Percentiles rank a stretch among this genome's conserved stretches.
Conservation (phyloP, 2,113 vertebrate genomes). For the Terrapene triunguis region DNA sequence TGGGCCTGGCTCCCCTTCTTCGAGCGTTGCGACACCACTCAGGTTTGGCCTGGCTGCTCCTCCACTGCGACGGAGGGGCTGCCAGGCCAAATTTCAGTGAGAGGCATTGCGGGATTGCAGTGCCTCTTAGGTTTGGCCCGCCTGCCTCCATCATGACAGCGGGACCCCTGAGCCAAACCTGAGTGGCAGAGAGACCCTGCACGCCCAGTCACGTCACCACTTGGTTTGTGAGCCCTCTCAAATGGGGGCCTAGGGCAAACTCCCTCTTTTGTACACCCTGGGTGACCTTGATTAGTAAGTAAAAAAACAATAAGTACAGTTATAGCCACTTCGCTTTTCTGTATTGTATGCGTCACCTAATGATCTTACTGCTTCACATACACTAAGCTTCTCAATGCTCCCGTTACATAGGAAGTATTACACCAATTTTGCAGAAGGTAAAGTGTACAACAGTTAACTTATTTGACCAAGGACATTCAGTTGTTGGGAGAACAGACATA, state of each 20-base stretch:
- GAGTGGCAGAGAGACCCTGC: neutral
- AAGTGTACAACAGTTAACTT: too few species aligned
- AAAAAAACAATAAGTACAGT: too few species aligned
- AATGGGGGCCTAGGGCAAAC: neutral
- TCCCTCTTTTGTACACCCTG: neutral
- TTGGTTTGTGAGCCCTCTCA: neutral
- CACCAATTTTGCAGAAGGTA: too few species aligned
- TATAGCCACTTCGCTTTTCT: neutral
- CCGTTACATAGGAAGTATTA: neutral
- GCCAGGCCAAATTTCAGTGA: neutral
- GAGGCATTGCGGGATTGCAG: neutral
- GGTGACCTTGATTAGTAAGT: too few species aligned
- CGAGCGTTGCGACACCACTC: neutral
- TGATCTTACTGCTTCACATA: neutral
- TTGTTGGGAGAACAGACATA: neutral
- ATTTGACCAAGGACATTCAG: neutral
- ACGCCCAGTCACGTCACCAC: neutral
- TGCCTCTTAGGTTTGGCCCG: neutral
- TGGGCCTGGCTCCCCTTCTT: neutral
- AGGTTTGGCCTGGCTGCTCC: neutral
- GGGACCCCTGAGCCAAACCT: neutral
- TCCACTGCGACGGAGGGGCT: neutral
- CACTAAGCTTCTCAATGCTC: neutral
- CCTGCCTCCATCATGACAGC: neutral
- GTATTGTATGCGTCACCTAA: neutral